Conservation (phyloP, 2,113 vertebrate species). For the Trogon melanurus region DNA sequence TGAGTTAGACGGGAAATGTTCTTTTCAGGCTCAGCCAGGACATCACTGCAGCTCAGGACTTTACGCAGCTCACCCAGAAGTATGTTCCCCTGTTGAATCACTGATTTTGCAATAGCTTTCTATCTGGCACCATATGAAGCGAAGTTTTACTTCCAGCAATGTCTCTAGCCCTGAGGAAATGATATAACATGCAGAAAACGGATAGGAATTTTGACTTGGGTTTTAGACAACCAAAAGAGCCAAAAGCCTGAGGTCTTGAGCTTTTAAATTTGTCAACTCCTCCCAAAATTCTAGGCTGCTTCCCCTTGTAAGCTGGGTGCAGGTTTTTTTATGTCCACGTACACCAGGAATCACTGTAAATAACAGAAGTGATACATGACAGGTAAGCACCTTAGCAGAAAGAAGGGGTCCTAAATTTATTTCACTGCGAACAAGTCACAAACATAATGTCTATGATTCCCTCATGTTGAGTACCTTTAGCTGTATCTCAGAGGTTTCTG, state of each 20-base stretch:
- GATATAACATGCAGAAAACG: not conserved
- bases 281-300: not conserved
- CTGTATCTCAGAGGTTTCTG: not conserved
- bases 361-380: not conserved
- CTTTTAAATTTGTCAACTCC: not conserved
- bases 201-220: not conserved
- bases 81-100: not conserved
- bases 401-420: not conserved
- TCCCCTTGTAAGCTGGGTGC: not conserved
- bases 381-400: not conserved
- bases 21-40: not conserved
- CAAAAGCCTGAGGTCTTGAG: not conserved
- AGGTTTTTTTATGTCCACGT: not conserved
- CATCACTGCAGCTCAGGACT: not conserved
- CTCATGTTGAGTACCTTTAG: not conserved
- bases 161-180: not conserved
- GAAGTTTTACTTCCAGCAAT: not conserved
- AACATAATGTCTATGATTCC: not conserved
- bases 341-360: not conserved
- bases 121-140: not conserved
- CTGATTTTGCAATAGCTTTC: not conserved
- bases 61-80: not conserved
- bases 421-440: not conserved
- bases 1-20: not conserved
- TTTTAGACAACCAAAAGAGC: not conserved